These are phyloP conservation scores for Thymelicus sylvestris DNA, from an alignment of 2,888 invertebrate species.

Conservation along the genomic window DNA sequence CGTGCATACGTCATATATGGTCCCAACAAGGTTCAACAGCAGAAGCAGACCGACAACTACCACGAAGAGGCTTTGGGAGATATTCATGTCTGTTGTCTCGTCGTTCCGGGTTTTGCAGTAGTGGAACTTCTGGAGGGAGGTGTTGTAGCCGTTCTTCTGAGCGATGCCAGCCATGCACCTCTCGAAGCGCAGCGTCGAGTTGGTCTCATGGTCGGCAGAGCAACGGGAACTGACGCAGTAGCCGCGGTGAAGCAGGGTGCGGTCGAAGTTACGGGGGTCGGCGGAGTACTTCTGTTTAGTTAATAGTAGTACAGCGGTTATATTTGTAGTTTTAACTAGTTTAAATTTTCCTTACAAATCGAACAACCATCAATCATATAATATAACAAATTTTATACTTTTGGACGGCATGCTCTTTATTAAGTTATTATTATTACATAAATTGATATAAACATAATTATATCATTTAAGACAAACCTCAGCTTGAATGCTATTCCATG, in stretches of 20 bases:
- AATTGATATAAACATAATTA: too few relatives aligned
- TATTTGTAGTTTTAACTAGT: too few relatives aligned
- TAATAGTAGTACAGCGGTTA: background rate
- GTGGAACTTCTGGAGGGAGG: slow-evolving; percentile 48
- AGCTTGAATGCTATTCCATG: too few relatives aligned
- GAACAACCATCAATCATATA: too few relatives aligned
- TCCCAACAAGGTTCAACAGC: slow-evolving; percentile 55
- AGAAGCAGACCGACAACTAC: slow-evolving; percentile 47
- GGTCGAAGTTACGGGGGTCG: slow-evolving; percentile 60
- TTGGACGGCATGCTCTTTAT: too few relatives aligned
- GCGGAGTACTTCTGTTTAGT: slow-evolving; percentile 58
- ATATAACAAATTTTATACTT: too few relatives aligned
- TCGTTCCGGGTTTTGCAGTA: slow-evolving; percentile 60
- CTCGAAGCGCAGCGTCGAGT: slow-evolving; percentile 56
- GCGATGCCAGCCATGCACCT: slow-evolving; percentile 57
- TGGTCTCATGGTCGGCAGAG: slow-evolving; percentile 44
- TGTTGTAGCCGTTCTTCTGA: slow-evolving; percentile 47
- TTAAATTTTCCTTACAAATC: too few relatives aligned
- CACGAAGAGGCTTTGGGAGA: slow-evolving; percentile 50
- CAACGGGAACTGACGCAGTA: slow-evolving; percentile 69
- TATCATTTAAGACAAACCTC: too few relatives aligned
- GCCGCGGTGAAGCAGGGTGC: slow-evolving; percentile 65
- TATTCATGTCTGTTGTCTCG: slow-evolving; percentile 43
- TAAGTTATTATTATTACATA: too few relatives aligned
- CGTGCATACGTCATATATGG: slow-evolving; percentile 53